Base-by-base conservation (phyloP, 2,888 invertebrate genomes). In the Eretmocerus hayati region DNA sequence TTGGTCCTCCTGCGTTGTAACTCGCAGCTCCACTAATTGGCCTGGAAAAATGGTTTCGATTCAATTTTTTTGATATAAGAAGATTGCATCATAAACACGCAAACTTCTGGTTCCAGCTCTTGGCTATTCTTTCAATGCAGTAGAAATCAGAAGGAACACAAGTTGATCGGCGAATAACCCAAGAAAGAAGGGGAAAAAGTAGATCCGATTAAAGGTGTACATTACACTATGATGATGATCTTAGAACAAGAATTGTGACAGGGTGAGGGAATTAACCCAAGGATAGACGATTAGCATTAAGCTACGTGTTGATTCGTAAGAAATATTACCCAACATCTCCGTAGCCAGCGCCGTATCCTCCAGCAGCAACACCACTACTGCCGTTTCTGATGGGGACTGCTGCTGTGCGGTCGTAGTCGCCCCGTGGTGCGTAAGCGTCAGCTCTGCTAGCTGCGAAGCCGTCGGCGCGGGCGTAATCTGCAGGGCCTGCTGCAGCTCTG, bases 331-430 rank as follows among this genome's bases (percentile, higher is more conserved):
- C 69, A 48, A 66, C 67, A 53, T 70, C 70, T 35, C 66, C 59
- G 54, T 71, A 71, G 38, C 68, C 69, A 49, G 66, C 63, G 31
- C 67, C 68, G 46, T 71, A 70, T 4, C 69, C 70, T 15, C 61
- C 61, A 6, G 66, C 61, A 26, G 67, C 65, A 21, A 66, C 65
- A 1, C 68, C 64, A 9, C 65, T 66, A 37, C 66, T 67, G 30
- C 71, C 71, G 41, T 71, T 71, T 53, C 71, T 64, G 68, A 71
- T 71, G 5, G 71, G 71, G 23, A 69, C 71, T 13, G 67, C 62
- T 6, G 68, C 61, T 21, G 58, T 62, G 31, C 71, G 67, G 46
- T 71, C 71, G 49, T 71, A 71, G 48, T 71, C 71, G 42, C 60
- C 67, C 55, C 71, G 63, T 13, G 69, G 62, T 19, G 67, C 60